Conservation (phyloP, 2,113 vertebrate genomes). For the Diadophis punctatus region DNA sequence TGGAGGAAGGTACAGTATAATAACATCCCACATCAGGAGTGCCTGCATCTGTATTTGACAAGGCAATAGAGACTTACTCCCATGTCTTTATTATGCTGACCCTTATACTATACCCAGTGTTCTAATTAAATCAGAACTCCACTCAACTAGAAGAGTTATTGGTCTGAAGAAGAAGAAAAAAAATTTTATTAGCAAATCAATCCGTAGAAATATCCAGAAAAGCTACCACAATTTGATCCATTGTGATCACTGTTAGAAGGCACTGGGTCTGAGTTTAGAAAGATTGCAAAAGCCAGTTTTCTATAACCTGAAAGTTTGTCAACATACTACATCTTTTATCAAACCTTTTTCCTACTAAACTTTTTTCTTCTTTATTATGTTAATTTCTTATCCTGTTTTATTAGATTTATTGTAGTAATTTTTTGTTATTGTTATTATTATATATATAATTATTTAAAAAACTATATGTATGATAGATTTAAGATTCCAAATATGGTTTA, state of each 20-base stretch:
- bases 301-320: neutral
- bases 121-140: neutral
- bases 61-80: neutral
- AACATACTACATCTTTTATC: neutral
- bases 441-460: neutral
- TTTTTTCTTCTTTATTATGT: neutral
- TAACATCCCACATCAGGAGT: neutral
- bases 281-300: neutral
- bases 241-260: neutral
- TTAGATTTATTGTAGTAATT: neutral
- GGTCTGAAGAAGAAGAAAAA: neutral
- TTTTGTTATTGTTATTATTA: neutral
- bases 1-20: neutral
- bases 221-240: neutral
- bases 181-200: neutral
- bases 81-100: neutral
- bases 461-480: neutral
- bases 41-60: neutral
- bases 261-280: neutral
- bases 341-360: neutral
- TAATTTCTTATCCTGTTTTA: neutral
- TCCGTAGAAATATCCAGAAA: neutral
- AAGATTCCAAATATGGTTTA: neutral
- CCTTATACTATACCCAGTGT: neutral
- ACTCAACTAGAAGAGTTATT: neutral